Percentiles rank a stretch among this genome's conserved stretches.
Evolutionary conservation across 2,888 invertebrate species (phyloP).

Genomic region (Poecilus cupreus): DNA sequence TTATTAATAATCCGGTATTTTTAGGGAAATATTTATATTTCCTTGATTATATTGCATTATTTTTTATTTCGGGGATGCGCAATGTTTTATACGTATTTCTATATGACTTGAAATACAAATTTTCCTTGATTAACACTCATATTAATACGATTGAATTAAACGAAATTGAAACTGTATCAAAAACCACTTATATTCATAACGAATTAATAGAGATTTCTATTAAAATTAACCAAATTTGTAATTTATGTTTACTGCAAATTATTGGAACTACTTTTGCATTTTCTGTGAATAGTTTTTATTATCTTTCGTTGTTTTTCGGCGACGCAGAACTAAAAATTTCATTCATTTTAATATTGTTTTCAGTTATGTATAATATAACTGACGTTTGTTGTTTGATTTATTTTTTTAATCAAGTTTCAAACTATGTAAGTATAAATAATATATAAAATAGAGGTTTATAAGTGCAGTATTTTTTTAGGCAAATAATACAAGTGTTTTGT

Average conservation of each 20-base stretch:
- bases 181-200: neutral
- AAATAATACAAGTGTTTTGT: slow-evolving; percentile 1
- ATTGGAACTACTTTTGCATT: neutral
- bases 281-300: neutral
- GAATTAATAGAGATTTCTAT: neutral
- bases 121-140: neutral
- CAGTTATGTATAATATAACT: neutral
- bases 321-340: neutral
- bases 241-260: neutral
- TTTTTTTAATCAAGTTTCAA: neutral
- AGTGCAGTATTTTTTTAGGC: neutral
- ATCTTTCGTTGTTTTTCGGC: neutral
- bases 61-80: neutral
- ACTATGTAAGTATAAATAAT: neutral
- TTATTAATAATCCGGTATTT: neutral
- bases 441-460: neutral
- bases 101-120: neutral
- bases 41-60: neutral
- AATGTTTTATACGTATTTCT: neutral
- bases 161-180: neutral
- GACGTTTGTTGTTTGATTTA: neutral
- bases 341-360: neutral
- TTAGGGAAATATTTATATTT: neutral
- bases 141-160: neutral
- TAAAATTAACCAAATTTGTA: neutral